A percentile compares a stretch with the other conserved stretches of the same genome.
phyloP scores from a whole-genome alignment of 1,140 invertebrate genomes.

The Sarcophaga peregrina region DNA sequence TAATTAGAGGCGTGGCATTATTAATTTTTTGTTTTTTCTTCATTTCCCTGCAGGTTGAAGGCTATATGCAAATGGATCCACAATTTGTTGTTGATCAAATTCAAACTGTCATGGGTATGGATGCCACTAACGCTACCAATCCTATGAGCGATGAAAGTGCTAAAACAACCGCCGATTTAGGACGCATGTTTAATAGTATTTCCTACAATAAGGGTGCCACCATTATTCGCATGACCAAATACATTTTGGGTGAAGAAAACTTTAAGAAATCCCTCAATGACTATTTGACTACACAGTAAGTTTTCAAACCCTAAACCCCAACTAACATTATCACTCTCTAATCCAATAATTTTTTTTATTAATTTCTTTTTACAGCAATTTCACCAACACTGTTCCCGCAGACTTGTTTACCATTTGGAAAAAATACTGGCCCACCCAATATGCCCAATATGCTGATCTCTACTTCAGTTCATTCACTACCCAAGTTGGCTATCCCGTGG shows the following conservation, averaged over 20 bases:
- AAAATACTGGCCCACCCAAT: slow-evolving; percentile 58
- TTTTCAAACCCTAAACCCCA: neutral
- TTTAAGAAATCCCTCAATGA: slow-evolving; percentile 72
- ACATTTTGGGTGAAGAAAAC: slow-evolving; percentile 73
- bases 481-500: slow-evolving; percentile 80
- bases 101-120: slow-evolving; percentile 74
- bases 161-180: slow-evolving; percentile 68
- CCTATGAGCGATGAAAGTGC: slow-evolving; percentile 69
- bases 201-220: slow-evolving; percentile 75
- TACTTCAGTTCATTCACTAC: slow-evolving; percentile 80
- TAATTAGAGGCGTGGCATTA: neutral
- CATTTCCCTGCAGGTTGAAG: slow-evolving; percentile 65
- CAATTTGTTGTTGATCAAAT: slow-evolving; percentile 75
- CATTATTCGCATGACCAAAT: slow-evolving; percentile 81
- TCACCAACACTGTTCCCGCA: slow-evolving; percentile 70
- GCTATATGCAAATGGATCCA: slow-evolving; percentile 68
- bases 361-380: slow-evolving; percentile 46
- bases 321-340: neutral
- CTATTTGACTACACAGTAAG: slow-evolving; percentile 70
- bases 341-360: neutral
- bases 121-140: slow-evolving; percentile 74
- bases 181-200: slow-evolving; percentile 71
- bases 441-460: slow-evolving; percentile 46
- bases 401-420: slow-evolving; percentile 74
- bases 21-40: neutral